These are phyloP conservation scores for Agrochola circellaris DNA, from an alignment of 2,888 invertebrate genomes.

Conservation along the genomic window DNA sequence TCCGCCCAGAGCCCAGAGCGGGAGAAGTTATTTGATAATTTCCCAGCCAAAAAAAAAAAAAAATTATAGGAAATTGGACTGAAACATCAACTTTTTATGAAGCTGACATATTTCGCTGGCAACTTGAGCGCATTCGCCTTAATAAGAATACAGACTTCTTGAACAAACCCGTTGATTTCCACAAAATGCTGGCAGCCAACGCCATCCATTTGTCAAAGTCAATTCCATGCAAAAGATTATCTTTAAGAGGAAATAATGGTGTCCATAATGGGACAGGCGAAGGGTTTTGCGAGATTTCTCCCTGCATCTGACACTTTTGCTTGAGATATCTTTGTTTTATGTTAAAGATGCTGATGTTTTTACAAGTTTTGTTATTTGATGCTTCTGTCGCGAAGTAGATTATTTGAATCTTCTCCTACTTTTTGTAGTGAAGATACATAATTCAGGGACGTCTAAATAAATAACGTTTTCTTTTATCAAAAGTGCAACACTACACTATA, in stretches of 20 bases:
- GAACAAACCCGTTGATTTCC: not conserved
- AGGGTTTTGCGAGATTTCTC: conserved; percentile 25
- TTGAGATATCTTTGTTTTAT: conserved; percentile 30
- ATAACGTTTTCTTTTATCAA: not conserved
- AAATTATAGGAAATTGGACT: not conserved
- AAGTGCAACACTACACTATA: not conserved
- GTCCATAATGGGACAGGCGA: conserved; percentile 20
- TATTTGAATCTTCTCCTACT: not conserved
- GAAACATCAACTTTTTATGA: no score
- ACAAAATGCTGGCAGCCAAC: conserved; percentile 19
- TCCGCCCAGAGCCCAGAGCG: no score
- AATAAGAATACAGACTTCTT: no score
- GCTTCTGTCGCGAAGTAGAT: not conserved
- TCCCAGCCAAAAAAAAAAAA: no score
- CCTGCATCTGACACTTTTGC: conserved; percentile 34
- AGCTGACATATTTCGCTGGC: no score
- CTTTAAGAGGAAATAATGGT: conserved; percentile 37
- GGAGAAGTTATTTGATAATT: no score
- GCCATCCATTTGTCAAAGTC: conserved; percentile 53
- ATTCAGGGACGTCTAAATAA: not conserved
- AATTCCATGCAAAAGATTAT: conserved; percentile 36
- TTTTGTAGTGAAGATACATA: not conserved
- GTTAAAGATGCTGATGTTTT: conserved; percentile 18
- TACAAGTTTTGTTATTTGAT: not conserved
- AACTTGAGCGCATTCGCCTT: no score